Evolutionary conservation across 2,888 invertebrate genomes (phyloP), one percentile per base, ranked within the genome.

Genomic region (Ophion obscuratus): DNA sequence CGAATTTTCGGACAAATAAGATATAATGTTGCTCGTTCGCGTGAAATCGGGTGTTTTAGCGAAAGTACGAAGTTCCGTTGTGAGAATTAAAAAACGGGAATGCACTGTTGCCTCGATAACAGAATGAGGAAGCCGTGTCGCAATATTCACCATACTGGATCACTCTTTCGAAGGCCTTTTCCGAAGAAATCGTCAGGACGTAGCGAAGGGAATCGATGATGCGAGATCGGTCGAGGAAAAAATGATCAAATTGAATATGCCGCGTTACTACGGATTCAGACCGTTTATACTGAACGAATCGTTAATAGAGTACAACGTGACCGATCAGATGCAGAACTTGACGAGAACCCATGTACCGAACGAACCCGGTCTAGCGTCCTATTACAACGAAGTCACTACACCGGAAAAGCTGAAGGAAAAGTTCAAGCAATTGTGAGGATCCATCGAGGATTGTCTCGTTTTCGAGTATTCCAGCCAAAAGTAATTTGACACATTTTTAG

Each of bases 191-290:
- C 93, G 94, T 0, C 92, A 95, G 87, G 88, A 91, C 2, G 94
- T 95, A 93, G 94, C 96, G 90, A 95, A 96, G 20, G 95, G 96
- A 91, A 95, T 98, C 17, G 95, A 95, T 92, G 93, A 95, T 1
- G 90, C 97, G 14, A 95, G 96, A 81, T 97, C 97, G 0, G 95
- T 98, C 0, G 98, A 98, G 94, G 97, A 98, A 92, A 98, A 98
- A 92, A 95, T 97, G 89, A 96, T 97, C 76, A 97, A 97, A 89
- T 91, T 98, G 36, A 98, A 98, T 92, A 96, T 98, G 96, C 97
- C 97, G 0, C 95, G 95, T 73, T 98, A 97, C 93, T 98, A 97
- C 93, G 98, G 98, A 1, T 98, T 96, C 95, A 95, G 95, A 90
- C 95, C 96, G 82, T 93, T 96, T 1, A 94, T 96, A 90, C 92